Percentiles rank a stretch among this genome's conserved stretches.
Conservation (phyloP, 2,113 vertebrate species). For the Stictonetta naevosa region DNA sequence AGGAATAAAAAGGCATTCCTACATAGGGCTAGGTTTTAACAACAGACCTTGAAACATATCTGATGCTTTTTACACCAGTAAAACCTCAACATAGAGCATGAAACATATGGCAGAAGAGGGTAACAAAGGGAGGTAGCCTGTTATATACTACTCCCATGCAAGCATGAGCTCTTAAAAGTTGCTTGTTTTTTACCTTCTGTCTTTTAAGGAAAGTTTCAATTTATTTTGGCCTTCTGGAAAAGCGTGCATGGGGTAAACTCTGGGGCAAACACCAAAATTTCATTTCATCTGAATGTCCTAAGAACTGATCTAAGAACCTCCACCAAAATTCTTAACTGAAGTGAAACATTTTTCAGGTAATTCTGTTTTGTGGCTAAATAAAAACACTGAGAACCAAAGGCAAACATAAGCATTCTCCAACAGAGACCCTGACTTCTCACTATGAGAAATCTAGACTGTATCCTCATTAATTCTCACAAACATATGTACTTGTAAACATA, state of each 20-base stretch:
- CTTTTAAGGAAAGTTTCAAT: neutral
- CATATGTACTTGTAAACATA: neutral
- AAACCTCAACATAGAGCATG: neutral
- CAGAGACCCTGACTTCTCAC: neutral
- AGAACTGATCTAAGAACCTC: neutral
- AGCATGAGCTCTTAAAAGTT: neutral
- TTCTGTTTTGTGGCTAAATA: neutral
- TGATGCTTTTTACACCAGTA: neutral
- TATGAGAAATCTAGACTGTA: neutral
- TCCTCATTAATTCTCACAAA: neutral
- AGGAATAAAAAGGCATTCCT: conserved; percentile 8
- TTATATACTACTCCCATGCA: no score
- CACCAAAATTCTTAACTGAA: neutral
- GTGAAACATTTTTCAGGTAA: neutral
- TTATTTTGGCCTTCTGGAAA: neutral
- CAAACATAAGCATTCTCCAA: neutral
- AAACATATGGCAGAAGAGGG: neutral
- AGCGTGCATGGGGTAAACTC: neutral
- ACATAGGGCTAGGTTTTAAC: conserved; percentile 3
- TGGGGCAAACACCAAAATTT: neutral
- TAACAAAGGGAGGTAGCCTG: neutral
- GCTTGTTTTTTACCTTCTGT: neutral
- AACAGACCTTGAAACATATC: neutral
- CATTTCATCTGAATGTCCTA: neutral
- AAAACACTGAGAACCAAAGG: neutral